Conservation (phyloP, 2,113 vertebrate genomes). For the Phoenicopterus ruber region DNA sequence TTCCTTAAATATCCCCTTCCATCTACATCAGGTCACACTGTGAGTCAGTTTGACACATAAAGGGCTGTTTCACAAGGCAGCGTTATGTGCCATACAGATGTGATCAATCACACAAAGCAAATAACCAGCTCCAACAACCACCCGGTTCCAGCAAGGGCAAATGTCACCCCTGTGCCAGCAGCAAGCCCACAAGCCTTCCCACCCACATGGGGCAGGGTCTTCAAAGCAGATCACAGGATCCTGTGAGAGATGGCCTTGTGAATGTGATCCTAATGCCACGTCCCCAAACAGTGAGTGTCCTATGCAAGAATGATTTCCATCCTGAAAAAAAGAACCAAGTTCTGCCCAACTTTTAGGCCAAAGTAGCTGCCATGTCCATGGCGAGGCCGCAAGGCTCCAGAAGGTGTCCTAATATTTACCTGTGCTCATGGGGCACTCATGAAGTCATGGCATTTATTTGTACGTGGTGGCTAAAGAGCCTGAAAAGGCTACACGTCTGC, state of each 20-base stretch:
- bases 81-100: background rate
- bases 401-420: background rate
- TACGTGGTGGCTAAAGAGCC: fast-evolving
- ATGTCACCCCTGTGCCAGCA: background rate
- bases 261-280: fast-evolving
- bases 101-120: slow-evolving; percentile 43
- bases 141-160: background rate
- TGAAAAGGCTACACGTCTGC: background rate
- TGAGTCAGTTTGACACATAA: background rate
- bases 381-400: background rate
- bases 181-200: background rate
- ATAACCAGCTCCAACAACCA: background rate
- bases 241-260: background rate
- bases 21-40: background rate
- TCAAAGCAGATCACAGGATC: background rate
- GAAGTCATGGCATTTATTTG: background rate
- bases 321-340: background rate
- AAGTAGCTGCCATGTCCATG: background rate
- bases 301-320: background rate
- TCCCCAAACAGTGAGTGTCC: background rate
- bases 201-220: background rate
- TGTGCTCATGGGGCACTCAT: background rate
- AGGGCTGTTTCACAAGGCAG: background rate
- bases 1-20: background rate
- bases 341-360: background rate